phyloP scores from a whole-genome alignment of 2,113 vertebrate species.

The Tretioscincus oriximinensis region DNA sequence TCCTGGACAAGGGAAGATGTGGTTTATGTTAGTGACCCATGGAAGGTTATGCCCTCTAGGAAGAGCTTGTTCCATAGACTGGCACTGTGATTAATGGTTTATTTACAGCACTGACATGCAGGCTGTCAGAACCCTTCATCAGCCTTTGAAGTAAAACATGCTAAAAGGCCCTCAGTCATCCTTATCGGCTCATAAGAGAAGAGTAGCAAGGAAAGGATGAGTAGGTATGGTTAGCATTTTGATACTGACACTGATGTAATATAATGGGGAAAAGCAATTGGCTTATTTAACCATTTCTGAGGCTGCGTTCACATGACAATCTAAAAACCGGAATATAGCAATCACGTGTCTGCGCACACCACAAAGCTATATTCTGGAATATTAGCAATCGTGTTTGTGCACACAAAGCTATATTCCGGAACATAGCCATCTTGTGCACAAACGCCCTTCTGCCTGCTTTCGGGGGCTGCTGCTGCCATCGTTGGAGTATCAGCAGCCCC shows the following conservation, averaged over 20 bases:
- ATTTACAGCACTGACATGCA: conserved; percentile 80
- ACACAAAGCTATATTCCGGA: no score
- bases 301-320: no score
- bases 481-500: no score
- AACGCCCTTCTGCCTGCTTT: no score
- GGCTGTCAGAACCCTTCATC: conserved; percentile 77
- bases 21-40: conserved; percentile 84
- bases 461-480: no score
- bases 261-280: conserved; percentile 31
- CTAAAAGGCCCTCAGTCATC: conserved; percentile 72
- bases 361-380: no score
- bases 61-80: conserved; percentile 71
- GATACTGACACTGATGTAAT: neutral
- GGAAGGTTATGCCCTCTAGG: conserved; percentile 79
- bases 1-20: conserved; percentile 67
- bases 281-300: conserved; percentile 24
- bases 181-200: conserved; percentile 73
- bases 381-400: no score
- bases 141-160: conserved; percentile 85
- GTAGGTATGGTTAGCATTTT: conserved; percentile 33
- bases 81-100: conserved; percentile 85
- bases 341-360: no score
- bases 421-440: no score
- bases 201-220: conserved; percentile 65
- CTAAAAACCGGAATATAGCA: no score